phyloP scores from a whole-genome alignment of 2,113 vertebrate species.

The Pleuronectes platessa region DNA sequence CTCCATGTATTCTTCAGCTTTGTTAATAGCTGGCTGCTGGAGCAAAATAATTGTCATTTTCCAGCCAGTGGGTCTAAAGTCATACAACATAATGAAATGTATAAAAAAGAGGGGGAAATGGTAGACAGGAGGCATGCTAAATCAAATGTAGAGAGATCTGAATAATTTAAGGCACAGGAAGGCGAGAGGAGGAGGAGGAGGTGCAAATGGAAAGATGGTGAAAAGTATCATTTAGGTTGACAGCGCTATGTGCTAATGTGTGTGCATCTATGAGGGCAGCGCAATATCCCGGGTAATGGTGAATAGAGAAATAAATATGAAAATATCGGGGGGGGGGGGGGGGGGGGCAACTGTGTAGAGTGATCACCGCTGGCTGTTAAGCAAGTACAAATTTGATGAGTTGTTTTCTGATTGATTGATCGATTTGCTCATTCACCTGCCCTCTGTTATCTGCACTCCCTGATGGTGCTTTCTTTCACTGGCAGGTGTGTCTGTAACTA shows the following conservation, averaged over 20 bases:
- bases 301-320: slow-evolving; percentile 70
- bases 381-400: slow-evolving; percentile 61
- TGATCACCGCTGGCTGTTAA: slow-evolving; percentile 59
- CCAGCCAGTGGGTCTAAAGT: slow-evolving; percentile 87
- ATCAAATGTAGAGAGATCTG: slow-evolving; percentile 85
- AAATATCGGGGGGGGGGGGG: slow-evolving; percentile 43
- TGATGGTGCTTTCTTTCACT: slow-evolving; percentile 51
- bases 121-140: slow-evolving; percentile 84
- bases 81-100: slow-evolving; percentile 88
- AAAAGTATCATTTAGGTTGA: slow-evolving; percentile 86
- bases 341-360: slow-evolving; percentile 4
- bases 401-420: slow-evolving; percentile 62
- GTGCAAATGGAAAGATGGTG: slow-evolving; percentile 81
- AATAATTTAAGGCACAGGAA: slow-evolving; percentile 85
- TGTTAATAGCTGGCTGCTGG: slow-evolving; percentile 86
- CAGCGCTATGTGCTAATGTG: slow-evolving; percentile 81
- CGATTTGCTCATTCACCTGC: slow-evolving; percentile 46
- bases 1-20: slow-evolving; percentile 80
- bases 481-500: slow-evolving; percentile 71
- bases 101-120: slow-evolving; percentile 81
- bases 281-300: slow-evolving; percentile 65
- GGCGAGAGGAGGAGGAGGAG: slow-evolving; percentile 76
- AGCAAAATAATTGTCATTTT: slow-evolving; percentile 89
- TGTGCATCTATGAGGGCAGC: slow-evolving; percentile 76
- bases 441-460: slow-evolving; percentile 25